Base-by-base conservation (phyloP, 1,140 invertebrate genomes). In the Diachasma alloeum region DNA sequence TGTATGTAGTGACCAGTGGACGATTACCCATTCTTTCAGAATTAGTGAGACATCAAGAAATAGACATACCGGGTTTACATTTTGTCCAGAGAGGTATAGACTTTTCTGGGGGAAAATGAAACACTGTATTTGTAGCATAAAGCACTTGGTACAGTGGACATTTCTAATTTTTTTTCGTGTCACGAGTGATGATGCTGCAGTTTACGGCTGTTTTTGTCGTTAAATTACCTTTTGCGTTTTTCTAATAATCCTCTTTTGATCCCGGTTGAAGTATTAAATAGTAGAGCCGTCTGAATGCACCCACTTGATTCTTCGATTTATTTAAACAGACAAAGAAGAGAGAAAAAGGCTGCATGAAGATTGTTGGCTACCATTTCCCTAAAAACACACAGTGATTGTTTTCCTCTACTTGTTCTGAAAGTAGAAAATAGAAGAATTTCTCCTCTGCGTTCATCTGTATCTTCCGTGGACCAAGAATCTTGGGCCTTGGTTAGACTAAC, bases 11-110 rank as follows among this genome's bases (percentile, higher is more conserved):
- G 39, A 46, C 31, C 70, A 53, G 42, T 24, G 71, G 46, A 36
- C 81, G 82, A 86, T 85, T 86, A 87, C 80, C 82, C 79, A 86
- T 87, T 86, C 82, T 82, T 83, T 85, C 22, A 84, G 81, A 86
- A 86, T 86, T 84, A 86, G 81, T 79, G 24, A 76, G 76, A 80
- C 81, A 81, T 77, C 81, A 80, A 80, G 78, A 72, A 73, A 74
- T 76, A 67, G 78, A 66, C 26, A 36, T 4, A 66, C n/a, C 17
- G 0, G 11, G 17, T 19, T 22, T 22, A 9, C 24, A 11, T 11
- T 59, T 19, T 59, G 9, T 8, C 6, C 53, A 66, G 8, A 66
- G 4, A 19, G 4, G 48, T 9, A 22, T 56, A 56, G 9, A 56
- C 13, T 15, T 56, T 56, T 56, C 48, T 48, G 13, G 4, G 46